These are phyloP conservation scores for Leptinotarsa haldemani DNA, from an alignment of 2,888 invertebrate species.

Conservation along the genomic window DNA sequence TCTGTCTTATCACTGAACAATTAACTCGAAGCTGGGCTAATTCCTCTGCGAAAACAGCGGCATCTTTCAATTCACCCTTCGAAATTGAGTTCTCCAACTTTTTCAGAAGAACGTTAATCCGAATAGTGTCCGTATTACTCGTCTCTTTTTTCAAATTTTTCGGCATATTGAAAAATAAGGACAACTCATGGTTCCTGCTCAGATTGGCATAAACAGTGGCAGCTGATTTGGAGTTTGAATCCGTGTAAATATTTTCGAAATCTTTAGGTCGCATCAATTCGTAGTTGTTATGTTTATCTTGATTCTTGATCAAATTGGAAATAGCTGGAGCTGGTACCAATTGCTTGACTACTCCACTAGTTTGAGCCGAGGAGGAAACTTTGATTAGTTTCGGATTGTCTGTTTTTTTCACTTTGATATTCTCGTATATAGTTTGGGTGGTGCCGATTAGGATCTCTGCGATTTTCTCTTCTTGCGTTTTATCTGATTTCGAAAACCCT, in stretches of 20 bases:
- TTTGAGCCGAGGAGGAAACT: constrained; percentile 72
- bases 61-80: constrained; percentile 79
- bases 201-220: constrained; percentile 68
- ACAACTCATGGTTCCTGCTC: constrained; percentile 60
- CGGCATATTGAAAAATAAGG: constrained; percentile 64
- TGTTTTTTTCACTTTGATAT: constrained; percentile 64
- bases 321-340: constrained; percentile 50
- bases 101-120: constrained; percentile 73
- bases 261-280: constrained; percentile 70
- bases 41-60: constrained; percentile 81
- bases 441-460: constrained; percentile 63
- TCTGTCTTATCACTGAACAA: constrained; percentile 75
- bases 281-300: constrained; percentile 57
- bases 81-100: constrained; percentile 83
- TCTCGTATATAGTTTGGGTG: constrained; percentile 64
- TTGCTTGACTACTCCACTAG: constrained; percentile 67
- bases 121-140: constrained; percentile 69
- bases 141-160: constrained; percentile 53
- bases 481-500: constrained; percentile 28
- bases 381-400: constrained; percentile 65
- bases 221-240: constrained; percentile 57
- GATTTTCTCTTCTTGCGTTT: constrained; percentile 56
- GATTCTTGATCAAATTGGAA: constrained; percentile 46
- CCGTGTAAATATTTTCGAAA: constrained; percentile 68
- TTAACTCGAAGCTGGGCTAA: constrained; percentile 81